Base-by-base conservation (phyloP, 2,797 vertebrate genomes). In the Hemitrygon akajei region DNA sequence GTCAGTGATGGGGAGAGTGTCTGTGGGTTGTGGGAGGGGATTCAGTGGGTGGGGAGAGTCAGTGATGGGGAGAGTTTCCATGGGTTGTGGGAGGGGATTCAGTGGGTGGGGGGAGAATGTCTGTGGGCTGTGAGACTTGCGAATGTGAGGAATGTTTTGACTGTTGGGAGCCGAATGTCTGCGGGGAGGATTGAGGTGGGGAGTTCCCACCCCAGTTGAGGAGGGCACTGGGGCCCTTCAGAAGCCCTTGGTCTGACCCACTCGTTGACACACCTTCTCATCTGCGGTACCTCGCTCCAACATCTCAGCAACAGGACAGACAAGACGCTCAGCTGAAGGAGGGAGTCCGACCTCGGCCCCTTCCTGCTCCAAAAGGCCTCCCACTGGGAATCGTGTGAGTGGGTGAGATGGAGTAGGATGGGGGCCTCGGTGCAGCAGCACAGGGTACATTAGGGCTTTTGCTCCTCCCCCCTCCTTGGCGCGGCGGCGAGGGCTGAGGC, bases 381-480 rank as follows among this genome's bases (percentile, higher is more conserved):
- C 95, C 95, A 95, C 95, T 94, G 0, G 94, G 60, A 94, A 34
- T 96, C 95, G 60, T 56, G 94, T 0, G 40, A 47, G 40, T 47
- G 40, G 40, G 40, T 47, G 40, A 47, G 40, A 47, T 47, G 40
- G 40, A 47, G 40, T 94, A 95, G 20, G 95, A 95, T 94, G 96
- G 96, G 95, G 95, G 73, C 95, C 95, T 95, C 95, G 95, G 97
- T 97, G 96, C 96, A 94, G 93, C n/a, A n/a, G n/a, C n/a, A n/a
- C n/a, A n/a, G n/a, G n/a, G n/a, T n/a, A n/a, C n/a, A n/a, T n/a
- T n/a, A n/a, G n/a, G n/a, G n/a, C n/a, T n/a, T n/a, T n/a, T n/a
- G n/a, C n/a, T n/a, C 95, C 94, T 56, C 94, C 14, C 94, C 93
- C 95, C 94, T 95, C 37, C 84, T n/a, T 56, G 27, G n/a, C 27